These are phyloP conservation scores for Polyommatus iphigenia DNA, from an alignment of 2,888 invertebrate species.

Conservation along the genomic window DNA sequence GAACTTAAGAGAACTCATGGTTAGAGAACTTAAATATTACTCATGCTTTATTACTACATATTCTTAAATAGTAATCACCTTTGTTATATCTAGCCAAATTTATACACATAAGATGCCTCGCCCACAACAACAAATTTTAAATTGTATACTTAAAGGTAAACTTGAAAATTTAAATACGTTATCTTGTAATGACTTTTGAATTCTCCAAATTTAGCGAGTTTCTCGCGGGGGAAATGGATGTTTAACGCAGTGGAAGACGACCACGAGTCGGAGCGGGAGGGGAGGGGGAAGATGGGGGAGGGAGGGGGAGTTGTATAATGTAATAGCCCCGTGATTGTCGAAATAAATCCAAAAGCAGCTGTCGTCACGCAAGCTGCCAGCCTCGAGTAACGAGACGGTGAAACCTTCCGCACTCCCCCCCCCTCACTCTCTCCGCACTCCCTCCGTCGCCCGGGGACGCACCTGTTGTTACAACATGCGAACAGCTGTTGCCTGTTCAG, in stretches of 20 bases:
- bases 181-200: slow-evolving; percentile 10
- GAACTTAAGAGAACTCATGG: too few species aligned
- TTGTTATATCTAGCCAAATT: too few species aligned
- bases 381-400: slow-evolving; percentile 29
- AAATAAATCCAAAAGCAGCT: slow-evolving; percentile 22
- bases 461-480: background rate
- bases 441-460: background rate
- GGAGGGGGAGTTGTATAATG: background rate
- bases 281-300: background rate
- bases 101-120: too few species aligned
- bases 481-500: background rate
- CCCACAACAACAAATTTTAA: background rate
- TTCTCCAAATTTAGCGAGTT: slow-evolving; percentile 2
- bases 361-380: background rate
- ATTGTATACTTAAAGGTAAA: background rate
- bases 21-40: too few species aligned
- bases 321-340: background rate
- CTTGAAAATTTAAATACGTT: background rate
- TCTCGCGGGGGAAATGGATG: background rate
- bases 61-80: too few species aligned
- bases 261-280: background rate
- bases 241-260: slow-evolving; percentile 15
- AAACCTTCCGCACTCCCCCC: background rate
- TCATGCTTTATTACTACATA: too few species aligned
- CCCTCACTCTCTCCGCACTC: background rate